Base-by-base conservation (phyloP, 2,797 vertebrate genomes). In the Acanthornis magna region DNA sequence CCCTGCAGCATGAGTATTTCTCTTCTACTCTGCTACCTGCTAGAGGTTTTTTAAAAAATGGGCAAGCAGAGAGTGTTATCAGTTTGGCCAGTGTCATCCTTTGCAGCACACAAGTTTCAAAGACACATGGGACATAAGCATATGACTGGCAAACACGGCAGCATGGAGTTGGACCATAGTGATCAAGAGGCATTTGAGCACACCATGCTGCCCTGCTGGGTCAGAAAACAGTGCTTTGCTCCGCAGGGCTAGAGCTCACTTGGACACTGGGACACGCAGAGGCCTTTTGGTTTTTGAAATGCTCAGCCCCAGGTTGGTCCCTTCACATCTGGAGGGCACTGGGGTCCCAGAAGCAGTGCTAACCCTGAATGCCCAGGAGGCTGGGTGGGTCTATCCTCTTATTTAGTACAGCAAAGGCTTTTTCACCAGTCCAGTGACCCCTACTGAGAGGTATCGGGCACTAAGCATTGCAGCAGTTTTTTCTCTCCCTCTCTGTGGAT, bases 161-260 rank as follows among this genome's bases (percentile, higher is more conserved):
- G 34, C 32, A 21, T 13, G 42, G 38, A 20, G 16, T 14, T 29
- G 55, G 26, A 21, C 30, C 0, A 0, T 13, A 54, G 36, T 27
- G 65, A 82, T 12, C 60, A 51, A 32, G 55, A 77, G 30, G 32
- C 14, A 9, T 34, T 16, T 61, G 25, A 43, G 27, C 42, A 27
- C 0, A 0, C 15, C 36, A 1, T 5, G 18, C 8, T 38, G 47
- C 13, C 26, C 26, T 40, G 13, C n/a, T 42, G 50, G 23, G 9
- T 18, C 36, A 36, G 36, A 36, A 36, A 36, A 36, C 36, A 36
- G 36, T 36, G 36, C 36, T 36, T 10, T 36, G 36, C 10, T 51
- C 58, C 11, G 7, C 43, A 40, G 45, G 62, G 19, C 19, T 63
- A 43, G 34, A 72, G 36, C 48, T 92, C 66, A 4, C 58, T 47